Conservation (phyloP, 2,113 vertebrate species). For the Conger conger region DNA sequence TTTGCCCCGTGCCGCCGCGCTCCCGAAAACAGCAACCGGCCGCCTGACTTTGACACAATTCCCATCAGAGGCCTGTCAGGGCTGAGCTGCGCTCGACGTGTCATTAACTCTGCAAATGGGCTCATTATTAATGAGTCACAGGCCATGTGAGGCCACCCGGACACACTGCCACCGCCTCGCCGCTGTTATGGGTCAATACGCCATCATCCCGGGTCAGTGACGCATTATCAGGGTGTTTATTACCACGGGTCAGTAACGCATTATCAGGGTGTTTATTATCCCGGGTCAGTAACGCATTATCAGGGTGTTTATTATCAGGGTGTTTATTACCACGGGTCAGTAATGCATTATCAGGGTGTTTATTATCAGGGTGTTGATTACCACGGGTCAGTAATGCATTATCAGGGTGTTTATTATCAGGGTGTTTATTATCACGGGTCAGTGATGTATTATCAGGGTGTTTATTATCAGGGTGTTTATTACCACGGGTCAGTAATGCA, state of each 20-base stretch:
- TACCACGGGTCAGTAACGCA: constrained; percentile 4
- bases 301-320: too few relatives aligned
- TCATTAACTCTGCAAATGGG: constrained; percentile 28
- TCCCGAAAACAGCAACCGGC: neutral
- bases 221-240: too few relatives aligned
- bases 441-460: too few relatives aligned
- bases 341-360: constrained; percentile 17
- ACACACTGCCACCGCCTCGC: constrained; percentile 1
- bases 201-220: too few relatives aligned
- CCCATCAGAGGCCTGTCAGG: neutral
- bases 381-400: constrained; percentile 12
- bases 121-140: constrained; percentile 34
- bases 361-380: too few relatives aligned
- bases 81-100: constrained; percentile 17
- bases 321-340: neutral
- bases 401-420: too few relatives aligned
- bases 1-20: neutral
- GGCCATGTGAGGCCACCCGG: constrained; percentile 12
- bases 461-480: too few relatives aligned
- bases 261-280: too few relatives aligned
- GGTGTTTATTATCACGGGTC: too few relatives aligned
- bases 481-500: too few relatives aligned
- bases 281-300: too few relatives aligned
- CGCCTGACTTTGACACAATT: neutral
- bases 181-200: too few relatives aligned